A percentile compares a stretch with the other conserved stretches of the same genome.
Evolutionary conservation across 2,113 vertebrate genomes (phyloP).

Genomic region (Stomatorhinus ivindoensis): DNA sequence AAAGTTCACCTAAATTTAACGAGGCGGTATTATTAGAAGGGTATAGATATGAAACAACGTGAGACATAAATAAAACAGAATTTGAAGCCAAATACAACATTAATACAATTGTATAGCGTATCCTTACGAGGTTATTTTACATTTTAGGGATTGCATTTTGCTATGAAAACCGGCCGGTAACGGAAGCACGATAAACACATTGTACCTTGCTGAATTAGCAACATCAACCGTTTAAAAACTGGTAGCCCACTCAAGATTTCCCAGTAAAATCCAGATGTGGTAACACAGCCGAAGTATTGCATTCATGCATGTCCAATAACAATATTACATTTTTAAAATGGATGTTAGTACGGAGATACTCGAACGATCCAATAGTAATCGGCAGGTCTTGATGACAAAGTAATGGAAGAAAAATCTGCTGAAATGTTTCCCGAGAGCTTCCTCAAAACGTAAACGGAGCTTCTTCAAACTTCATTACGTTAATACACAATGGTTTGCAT

Average conservation of each 20-base stretch:
- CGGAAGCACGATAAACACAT: background rate
- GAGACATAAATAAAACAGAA: background rate
- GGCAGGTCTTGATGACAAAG: background rate
- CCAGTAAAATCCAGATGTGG: background rate
- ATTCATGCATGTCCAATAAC: constrained; percentile 9
- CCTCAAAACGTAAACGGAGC: background rate
- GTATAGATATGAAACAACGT: background rate
- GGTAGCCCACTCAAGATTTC: background rate
- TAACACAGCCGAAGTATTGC: background rate
- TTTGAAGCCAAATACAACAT: constrained; percentile 9
- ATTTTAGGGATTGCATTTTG: background rate
- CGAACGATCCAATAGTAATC: background rate
- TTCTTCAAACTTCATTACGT: background rate
- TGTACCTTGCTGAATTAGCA: background rate
- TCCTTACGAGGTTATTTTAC: background rate
- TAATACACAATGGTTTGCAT: constrained; percentile 7
- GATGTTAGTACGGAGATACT: background rate
- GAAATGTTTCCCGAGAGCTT: background rate
- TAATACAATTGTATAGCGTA: background rate
- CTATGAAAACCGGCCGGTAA: background rate
- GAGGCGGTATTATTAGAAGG: background rate
- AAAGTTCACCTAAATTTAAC: background rate
- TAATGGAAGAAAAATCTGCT: background rate
- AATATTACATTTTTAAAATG: background rate
- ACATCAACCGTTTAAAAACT: background rate